A percentile compares a stretch with the other conserved stretches of the same genome.
Evolutionary conservation across 1,140 invertebrate genomes (phyloP).

Genomic region (Cardiocondyla obscurior): DNA sequence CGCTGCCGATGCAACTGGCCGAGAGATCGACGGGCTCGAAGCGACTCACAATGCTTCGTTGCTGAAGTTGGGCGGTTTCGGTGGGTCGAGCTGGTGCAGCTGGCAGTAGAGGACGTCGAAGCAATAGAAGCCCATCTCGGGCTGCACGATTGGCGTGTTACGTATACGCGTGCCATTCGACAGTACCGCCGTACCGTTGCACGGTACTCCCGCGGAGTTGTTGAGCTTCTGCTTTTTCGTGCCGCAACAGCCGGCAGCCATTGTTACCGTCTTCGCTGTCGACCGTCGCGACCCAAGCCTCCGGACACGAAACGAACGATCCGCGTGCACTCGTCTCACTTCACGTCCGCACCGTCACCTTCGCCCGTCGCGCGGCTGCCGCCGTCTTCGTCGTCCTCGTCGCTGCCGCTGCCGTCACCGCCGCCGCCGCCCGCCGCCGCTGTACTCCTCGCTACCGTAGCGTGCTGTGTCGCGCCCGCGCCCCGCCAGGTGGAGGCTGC

Average conservation of each 20-base stretch:
- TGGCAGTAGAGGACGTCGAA: constrained; percentile 98
- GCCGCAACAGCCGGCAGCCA: constrained; percentile 94
- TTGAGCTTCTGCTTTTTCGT: constrained; percentile 93
- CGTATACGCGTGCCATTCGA: constrained; percentile 78
- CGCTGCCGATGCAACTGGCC: constrained; percentile 28
- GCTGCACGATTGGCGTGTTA: constrained; percentile 88
- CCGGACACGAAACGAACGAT: constrained; percentile 35
- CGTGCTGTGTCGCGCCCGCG: constrained; percentile 53
- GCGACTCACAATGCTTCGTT: constrained; percentile 98
- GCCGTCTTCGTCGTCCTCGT: constrained; percentile 12
- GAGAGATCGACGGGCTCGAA: not conserved
- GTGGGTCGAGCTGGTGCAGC: constrained; percentile 95
- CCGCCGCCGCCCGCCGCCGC: not conserved
- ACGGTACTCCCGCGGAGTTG: constrained; percentile 86
- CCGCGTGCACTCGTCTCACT: constrained; percentile 38
- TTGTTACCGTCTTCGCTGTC: constrained; percentile 77
- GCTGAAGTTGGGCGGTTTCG: constrained; percentile 94
- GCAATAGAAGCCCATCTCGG: constrained; percentile 99
- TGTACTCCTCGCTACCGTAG: constrained; percentile 13
- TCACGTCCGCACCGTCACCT: too few relatives aligned
- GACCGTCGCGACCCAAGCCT: constrained; percentile 22
- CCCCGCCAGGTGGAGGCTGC: constrained; percentile 57
- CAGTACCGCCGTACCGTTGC: constrained; percentile 82
- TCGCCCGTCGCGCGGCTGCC: constrained; percentile 50
- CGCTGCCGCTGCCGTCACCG: not conserved